These are phyloP conservation scores for Schizotus pectinicornis DNA, from an alignment of 2,888 invertebrate genomes.

Conservation along the genomic window DNA sequence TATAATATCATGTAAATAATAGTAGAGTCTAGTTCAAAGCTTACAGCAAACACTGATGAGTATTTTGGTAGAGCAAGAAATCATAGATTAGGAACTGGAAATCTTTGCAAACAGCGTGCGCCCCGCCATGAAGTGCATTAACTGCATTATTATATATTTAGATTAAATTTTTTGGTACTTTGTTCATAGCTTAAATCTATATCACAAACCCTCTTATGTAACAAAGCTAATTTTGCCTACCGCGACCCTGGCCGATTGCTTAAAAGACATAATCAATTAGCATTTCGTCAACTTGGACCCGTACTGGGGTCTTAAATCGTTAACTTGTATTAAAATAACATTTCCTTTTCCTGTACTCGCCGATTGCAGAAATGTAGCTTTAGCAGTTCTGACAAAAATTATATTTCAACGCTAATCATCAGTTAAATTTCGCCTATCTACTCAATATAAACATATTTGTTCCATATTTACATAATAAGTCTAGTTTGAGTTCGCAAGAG, in stretches of 20 bases:
- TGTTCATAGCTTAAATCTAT: conserved; percentile 32
- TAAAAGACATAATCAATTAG: neutral
- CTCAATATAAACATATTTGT: no score
- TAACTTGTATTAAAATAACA: no score
- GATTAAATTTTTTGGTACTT: conserved; percentile 30
- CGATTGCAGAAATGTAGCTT: no score
- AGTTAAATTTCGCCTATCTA: no score
- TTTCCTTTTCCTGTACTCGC: no score
- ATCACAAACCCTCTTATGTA: conserved; percentile 35
- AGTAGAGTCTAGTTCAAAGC: neutral
- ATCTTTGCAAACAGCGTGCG: conserved; percentile 23
- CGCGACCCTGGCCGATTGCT: conserved; percentile 26
- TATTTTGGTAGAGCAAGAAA: neutral
- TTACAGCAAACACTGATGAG: neutral
- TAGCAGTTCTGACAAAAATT: no score
- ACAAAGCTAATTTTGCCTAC: conserved; percentile 24
- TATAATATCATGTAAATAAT: conserved; percentile 8
- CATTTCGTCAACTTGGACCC: no score
- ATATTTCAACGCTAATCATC: no score
- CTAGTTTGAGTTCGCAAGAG: no score
- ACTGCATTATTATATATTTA: conserved; percentile 19
- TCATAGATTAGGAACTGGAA: conserved; percentile 5
- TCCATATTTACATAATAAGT: no score
- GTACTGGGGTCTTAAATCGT: no score
- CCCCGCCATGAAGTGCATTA: conserved; percentile 19